Base-by-base conservation (phyloP, 2,888 invertebrate species). In the Acronicta leporina region DNA sequence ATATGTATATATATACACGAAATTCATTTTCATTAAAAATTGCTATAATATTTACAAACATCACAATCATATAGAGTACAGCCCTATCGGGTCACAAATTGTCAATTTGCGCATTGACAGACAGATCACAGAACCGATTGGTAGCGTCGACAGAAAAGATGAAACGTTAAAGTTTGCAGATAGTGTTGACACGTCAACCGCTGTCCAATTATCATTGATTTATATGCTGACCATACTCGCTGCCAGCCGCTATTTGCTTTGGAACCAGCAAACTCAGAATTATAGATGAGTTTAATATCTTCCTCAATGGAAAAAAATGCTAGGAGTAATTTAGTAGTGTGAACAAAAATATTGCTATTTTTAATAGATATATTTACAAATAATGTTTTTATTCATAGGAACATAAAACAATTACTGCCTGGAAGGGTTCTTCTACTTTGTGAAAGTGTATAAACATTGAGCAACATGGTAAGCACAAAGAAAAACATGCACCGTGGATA, bases 131-230 rank as follows among this genome's bases (percentile, higher is more conserved):
- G 20, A 40, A 51, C 20, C 48, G 42, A 52, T 52, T 47, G 20
- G 38, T 52, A 71, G 27, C 7, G 55, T 67, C 67, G 47, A 51
- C 53, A 66, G 53, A 59, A 72, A 72, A 72, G 47, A 47, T 66
- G 47, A 41, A 51, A 49, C 47, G 45, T 30, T 30, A 47, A 68
- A 65, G 40, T 68, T 58, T 59, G 41, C 56, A 47, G 43, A 47
- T 48, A 72, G 61, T 77, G 71, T 79, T 77, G 77, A 79, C 74
- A 74, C 57, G 67, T 68, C 60, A 61, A 53, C 68, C 68, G 54
- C 66, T 53, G 57, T 70, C 66, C 77, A 81, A 80, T 81, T 80
- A 80, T 59, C 64, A 63, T 68, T 73, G 77, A 80, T 81, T 80
- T 79, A 75, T 79, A 70, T 70, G 71, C 77, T 79, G 75, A 71